phyloP scores from a whole-genome alignment of 2,888 invertebrate genomes.

The Strigamia maritima region DNA sequence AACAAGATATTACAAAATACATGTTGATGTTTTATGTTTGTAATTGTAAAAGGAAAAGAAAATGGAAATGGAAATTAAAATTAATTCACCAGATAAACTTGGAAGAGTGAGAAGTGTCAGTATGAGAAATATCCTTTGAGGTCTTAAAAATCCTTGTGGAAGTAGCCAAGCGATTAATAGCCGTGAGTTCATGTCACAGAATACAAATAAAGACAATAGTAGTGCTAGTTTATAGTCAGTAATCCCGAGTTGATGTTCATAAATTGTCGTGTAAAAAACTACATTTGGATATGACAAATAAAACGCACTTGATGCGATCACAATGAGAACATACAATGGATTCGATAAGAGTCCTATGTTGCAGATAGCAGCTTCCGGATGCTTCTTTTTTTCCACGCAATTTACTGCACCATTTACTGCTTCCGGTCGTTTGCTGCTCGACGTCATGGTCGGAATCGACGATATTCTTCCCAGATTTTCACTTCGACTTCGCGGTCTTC shows the following conservation, averaged over 20 bases:
- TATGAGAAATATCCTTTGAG: constrained; percentile 3
- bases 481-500: not conserved
- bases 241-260: not conserved
- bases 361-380: not conserved
- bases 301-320: not conserved
- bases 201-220: not conserved
- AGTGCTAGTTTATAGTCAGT: not conserved
- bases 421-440: not conserved
- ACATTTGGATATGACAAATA: not conserved
- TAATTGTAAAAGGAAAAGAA: not conserved
- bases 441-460: not conserved
- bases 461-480: not conserved
- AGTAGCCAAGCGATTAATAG: constrained; percentile 9
- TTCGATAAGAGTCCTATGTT: not conserved
- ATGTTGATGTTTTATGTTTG: not conserved
- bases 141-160: constrained; percentile 17
- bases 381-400: not conserved
- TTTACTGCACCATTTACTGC: not conserved
- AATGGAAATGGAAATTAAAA: not conserved
- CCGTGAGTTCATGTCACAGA: not conserved
- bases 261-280: not conserved
- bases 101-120: not conserved
- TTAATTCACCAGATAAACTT: not conserved
- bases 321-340: constrained; percentile 6
- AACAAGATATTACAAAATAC: not conserved